Base-by-base conservation (phyloP, 23 tunicate genomes). In the Diplosoma virens region DNA sequence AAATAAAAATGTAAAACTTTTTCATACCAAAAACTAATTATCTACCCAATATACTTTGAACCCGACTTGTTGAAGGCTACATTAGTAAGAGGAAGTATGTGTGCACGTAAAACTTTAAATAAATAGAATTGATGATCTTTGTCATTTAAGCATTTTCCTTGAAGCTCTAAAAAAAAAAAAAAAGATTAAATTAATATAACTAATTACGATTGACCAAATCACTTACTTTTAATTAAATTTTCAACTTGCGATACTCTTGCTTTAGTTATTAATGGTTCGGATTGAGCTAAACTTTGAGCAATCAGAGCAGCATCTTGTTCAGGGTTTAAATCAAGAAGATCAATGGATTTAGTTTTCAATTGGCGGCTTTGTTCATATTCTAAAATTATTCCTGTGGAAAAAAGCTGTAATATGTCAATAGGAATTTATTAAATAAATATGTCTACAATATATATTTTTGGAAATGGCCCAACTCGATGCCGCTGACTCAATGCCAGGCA, bases 61-160 rank as follows among this genome's bases (percentile, higher is more conserved):
- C 95, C 99, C 29, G 90, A 83, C 67, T 94, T 94, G 69, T 94
- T 94, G 47, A 94, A 94, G 1, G 99, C 95, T 66, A 94, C 82
- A 47, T 94, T 94, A 33, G 99, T 94, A 1, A 94, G 66, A 0
- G 99, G 99, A 28, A 94, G 68, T 24, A 94, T 84, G 45, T 94
- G 99, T 23, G 99, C 99, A 2, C 94, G 77, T 3, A 94, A 59
- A 72, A 87, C 99, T 82, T 88, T 87, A 70, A 94, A 88, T 20
- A 94, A 67, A 80, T 94, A 88, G 47, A 77, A 94, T 30, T 94
- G 89, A 58, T 84, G 87, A 59, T 94, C 91, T 17, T 32, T 80
- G 9, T 54, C 37, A 22, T 68, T 66, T n/a, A 50, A 37, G 3
- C 79, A 31, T 36, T 85, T 85, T 0, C 87, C 68, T 59, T 88